phyloP scores from a whole-genome alignment of 1,140 invertebrate species.

The Hestina assimilis region DNA sequence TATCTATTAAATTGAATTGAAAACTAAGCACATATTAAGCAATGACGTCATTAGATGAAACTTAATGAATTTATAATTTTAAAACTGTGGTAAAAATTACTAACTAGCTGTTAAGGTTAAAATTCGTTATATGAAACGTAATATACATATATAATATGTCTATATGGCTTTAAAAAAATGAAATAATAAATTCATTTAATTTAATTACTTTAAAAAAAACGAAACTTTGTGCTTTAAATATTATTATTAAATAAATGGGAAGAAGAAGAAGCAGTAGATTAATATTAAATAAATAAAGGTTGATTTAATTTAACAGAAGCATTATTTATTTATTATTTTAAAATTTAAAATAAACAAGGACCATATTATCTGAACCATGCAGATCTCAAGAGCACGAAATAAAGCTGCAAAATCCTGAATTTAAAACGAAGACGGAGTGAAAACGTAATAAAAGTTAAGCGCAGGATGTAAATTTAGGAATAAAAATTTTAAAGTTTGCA shows the following conservation, averaged over 20 bases:
- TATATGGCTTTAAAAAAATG: no score
- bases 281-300: neutral
- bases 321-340: neutral
- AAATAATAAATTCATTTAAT: no score
- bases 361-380: neutral
- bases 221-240: no score
- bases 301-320: neutral
- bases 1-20: no score
- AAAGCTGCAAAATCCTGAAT: constrained; percentile 4
- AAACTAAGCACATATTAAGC: no score
- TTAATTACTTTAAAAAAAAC: no score
- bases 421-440: constrained; percentile 6
- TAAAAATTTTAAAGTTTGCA: constrained; percentile 6
- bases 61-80: no score
- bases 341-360: neutral
- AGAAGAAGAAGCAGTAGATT: neutral
- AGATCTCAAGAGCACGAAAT: neutral
- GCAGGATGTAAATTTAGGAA: constrained; percentile 5
- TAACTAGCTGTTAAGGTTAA: no score
- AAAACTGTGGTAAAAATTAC: no score
- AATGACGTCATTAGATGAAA: no score
- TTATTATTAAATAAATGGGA: no score
- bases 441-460: constrained; percentile 7
- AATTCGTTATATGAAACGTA: no score
- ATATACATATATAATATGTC: neutral